Conservation (phyloP, 2,888 invertebrate genomes). For the Drosophila paramelanica region DNA sequence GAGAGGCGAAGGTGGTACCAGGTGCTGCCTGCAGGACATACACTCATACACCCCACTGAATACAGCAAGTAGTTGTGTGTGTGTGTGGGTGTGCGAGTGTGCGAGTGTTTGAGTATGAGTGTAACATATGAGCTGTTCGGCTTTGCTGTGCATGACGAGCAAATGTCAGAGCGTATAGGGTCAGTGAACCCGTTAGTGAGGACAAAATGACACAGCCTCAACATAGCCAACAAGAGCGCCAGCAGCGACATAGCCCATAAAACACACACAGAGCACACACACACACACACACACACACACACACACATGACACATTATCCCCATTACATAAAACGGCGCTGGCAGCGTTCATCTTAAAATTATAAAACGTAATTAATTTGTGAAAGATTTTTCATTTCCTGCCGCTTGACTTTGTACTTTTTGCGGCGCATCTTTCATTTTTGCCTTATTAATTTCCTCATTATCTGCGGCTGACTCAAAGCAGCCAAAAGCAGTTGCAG, state of each 20-base stretch:
- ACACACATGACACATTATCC: slow-evolving; percentile 13
- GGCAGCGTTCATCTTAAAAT: slow-evolving; percentile 54
- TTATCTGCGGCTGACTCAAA: slow-evolving; percentile 45
- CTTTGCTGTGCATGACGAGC: slow-evolving; percentile 52
- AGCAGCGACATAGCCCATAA: slow-evolving; percentile 32
- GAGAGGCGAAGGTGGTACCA: slow-evolving; percentile 38
- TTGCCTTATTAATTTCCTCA: slow-evolving; percentile 56
- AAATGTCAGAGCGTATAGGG: slow-evolving; percentile 69
- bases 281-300: slow-evolving; percentile 8
- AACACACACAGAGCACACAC: slow-evolving; percentile 14
- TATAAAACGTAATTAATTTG: slow-evolving; percentile 72
- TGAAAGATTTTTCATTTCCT: slow-evolving; percentile 56
- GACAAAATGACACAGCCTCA: slow-evolving; percentile 52
- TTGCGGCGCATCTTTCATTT: slow-evolving; percentile 24
- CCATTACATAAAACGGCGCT: slow-evolving; percentile 11
- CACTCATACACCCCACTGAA: slow-evolving; percentile 32
- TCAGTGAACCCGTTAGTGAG: slow-evolving; percentile 58
- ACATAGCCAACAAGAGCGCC: slow-evolving; percentile 51
- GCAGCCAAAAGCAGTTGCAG: slow-evolving; percentile 22
- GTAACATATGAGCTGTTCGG: slow-evolving; percentile 33
- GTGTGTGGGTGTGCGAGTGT: slow-evolving; percentile 6
- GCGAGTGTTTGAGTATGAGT: not conserved
- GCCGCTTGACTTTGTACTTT: slow-evolving; percentile 61
- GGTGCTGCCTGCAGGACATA: slow-evolving; percentile 61
- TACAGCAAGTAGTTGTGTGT: slow-evolving; percentile 27